Evolutionary conservation across 1,140 invertebrate species (phyloP).

Genomic region (Calephelis nemesis): DNA sequence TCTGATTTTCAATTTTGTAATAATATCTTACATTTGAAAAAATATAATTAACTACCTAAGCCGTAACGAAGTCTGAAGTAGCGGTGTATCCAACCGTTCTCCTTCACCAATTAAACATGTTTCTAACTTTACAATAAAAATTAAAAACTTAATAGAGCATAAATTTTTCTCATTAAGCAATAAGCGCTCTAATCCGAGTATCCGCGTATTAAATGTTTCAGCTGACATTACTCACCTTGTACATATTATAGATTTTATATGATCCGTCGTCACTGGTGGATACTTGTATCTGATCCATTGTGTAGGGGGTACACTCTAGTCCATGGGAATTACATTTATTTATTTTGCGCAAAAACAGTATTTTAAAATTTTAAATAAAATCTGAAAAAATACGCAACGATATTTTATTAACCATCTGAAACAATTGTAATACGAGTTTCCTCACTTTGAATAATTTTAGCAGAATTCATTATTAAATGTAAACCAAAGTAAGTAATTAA

Average conservation of each 20-base stretch:
- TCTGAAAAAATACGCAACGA: neutral
- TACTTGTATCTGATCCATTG: conserved; percentile 59
- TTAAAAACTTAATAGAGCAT: conserved; percentile 6
- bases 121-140: conserved; percentile 5
- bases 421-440: neutral
- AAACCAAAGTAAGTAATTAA: too few relatives aligned
- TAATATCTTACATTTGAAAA: too few relatives aligned
- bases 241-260: conserved; percentile 71
- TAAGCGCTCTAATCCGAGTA: conserved; percentile 3
- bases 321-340: conserved; percentile 10
- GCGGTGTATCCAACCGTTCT: neutral
- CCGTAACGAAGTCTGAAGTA: too few relatives aligned
- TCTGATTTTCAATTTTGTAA: too few relatives aligned
- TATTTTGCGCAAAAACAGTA: neutral
- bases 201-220: too few relatives aligned
- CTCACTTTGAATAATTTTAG: too few relatives aligned
- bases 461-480: too few relatives aligned
- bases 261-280: conserved; percentile 54
- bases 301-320: conserved; percentile 27
- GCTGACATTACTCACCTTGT: conserved; percentile 54
- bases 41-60: too few relatives aligned
- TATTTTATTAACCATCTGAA: neutral
- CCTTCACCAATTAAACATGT: neutral
- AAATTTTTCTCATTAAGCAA: conserved; percentile 6
- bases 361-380: neutral